Evolutionary conservation across 2,113 vertebrate genomes (phyloP).

Genomic region (Struthio camelus): DNA sequence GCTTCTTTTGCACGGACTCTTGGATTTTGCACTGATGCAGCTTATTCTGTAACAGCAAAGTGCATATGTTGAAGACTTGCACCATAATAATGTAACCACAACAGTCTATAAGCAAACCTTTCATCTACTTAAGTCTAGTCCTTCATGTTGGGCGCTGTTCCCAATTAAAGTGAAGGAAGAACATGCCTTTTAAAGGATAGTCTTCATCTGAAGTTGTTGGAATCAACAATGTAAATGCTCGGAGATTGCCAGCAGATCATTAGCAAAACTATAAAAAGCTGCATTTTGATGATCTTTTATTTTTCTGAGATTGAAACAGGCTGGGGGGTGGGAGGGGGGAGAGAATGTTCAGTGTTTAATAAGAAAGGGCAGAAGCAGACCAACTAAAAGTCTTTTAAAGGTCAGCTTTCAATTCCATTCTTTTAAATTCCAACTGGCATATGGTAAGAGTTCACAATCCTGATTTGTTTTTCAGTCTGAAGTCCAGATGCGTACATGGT

Average conservation of each 20-base stretch:
- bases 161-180: background rate
- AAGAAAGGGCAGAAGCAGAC: background rate
- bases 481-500: conserved; percentile 46
- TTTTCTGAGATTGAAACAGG: background rate
- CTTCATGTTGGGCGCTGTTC: background rate
- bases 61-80: background rate
- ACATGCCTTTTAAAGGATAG: background rate
- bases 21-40: background rate
- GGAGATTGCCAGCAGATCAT: background rate
- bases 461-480: background rate
- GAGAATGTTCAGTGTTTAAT: background rate
- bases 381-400: background rate
- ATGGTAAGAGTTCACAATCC: background rate
- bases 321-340: too few relatives aligned
- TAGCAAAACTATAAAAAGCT: background rate
- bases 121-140: background rate
- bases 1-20: conserved; percentile 25
- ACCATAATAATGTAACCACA: background rate
- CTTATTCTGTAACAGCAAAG: background rate
- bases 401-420: background rate
- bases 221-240: background rate
- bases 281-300: background rate
- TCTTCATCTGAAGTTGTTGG: background rate
- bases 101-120: background rate
- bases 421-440: background rate